phyloP scores from a whole-genome alignment of 1,140 invertebrate species.

The Megalopta genalis region DNA sequence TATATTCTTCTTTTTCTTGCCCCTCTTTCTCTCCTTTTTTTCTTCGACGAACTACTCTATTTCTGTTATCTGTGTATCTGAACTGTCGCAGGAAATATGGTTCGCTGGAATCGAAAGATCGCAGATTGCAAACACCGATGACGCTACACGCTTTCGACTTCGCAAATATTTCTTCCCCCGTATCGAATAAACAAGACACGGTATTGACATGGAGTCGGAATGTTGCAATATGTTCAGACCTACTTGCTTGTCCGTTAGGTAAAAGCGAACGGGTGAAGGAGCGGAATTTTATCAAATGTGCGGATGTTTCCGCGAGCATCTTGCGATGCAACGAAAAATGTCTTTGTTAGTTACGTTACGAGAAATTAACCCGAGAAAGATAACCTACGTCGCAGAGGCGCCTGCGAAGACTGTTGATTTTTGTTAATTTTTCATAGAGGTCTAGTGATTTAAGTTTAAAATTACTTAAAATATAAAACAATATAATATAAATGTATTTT shows the following conservation, averaged over 20 bases:
- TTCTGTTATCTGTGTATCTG: background rate
- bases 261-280: background rate
- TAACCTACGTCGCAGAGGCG: too few species aligned
- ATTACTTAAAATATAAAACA: too few species aligned
- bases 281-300: background rate
- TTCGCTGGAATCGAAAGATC: constrained; percentile 8
- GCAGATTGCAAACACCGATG: background rate
- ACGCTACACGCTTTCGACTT: background rate
- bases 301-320: background rate
- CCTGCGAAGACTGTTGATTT: too few species aligned
- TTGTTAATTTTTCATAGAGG: too few species aligned
- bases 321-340: background rate
- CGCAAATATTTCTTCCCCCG: background rate
- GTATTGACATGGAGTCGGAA: background rate
- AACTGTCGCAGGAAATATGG: constrained; percentile 10
- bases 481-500: too few species aligned
- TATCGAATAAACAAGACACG: background rate
- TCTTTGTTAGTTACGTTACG: too few species aligned
- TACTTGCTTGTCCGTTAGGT: background rate
- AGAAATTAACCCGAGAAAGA: too few species aligned
- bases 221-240: background rate
- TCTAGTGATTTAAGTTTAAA: too few species aligned
- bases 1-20: background rate
- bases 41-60: background rate
- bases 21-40: background rate